These are phyloP conservation scores for Eremobia ochroleuca DNA, from an alignment of 2,888 invertebrate genomes.

Conservation along the genomic window DNA sequence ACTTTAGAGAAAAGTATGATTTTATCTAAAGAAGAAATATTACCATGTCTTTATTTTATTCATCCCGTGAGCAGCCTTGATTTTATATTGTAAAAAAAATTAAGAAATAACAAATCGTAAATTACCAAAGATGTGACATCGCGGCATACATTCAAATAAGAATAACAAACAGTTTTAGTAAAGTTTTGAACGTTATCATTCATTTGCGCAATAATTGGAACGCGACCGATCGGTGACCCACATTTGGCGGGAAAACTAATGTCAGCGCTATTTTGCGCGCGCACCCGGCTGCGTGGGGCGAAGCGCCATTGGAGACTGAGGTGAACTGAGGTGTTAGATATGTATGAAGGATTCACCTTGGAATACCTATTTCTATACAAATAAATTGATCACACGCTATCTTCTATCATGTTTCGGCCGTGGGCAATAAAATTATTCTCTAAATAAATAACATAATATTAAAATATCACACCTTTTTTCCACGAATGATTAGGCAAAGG, in stretches of 20 bases:
- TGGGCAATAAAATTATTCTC: not conserved
- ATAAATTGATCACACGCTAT: not conserved
- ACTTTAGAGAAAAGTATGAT: too few species aligned
- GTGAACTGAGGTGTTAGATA: slow-evolving; percentile 57
- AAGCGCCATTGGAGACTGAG: slow-evolving; percentile 72
- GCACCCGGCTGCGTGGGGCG: slow-evolving; percentile 71
- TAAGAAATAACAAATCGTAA: slow-evolving; percentile 23
- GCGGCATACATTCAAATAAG: slow-evolving; percentile 51
- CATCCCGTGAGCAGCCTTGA: not conserved
- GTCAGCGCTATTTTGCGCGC: slow-evolving; percentile 84
- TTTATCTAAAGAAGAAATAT: not conserved
- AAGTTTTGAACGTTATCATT: slow-evolving; percentile 66
- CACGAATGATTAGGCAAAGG: not conserved
- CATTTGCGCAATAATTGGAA: slow-evolving; percentile 71
- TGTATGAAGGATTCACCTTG: slow-evolving; percentile 73
- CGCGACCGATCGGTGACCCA: slow-evolving; percentile 76
- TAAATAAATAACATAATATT: not conserved
- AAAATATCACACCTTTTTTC: not conserved
- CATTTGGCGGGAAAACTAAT: slow-evolving; percentile 83
- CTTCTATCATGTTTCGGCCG: not conserved
- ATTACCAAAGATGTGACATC: slow-evolving; percentile 81
- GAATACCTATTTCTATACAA: slow-evolving; percentile 45
- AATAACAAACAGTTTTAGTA: slow-evolving; percentile 49
- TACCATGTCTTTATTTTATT: slow-evolving; percentile 27
- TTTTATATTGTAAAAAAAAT: not conserved